These are phyloP conservation scores for Malthinus seriepunctatus DNA, from an alignment of 2,888 invertebrate species.

Conservation along the genomic window DNA sequence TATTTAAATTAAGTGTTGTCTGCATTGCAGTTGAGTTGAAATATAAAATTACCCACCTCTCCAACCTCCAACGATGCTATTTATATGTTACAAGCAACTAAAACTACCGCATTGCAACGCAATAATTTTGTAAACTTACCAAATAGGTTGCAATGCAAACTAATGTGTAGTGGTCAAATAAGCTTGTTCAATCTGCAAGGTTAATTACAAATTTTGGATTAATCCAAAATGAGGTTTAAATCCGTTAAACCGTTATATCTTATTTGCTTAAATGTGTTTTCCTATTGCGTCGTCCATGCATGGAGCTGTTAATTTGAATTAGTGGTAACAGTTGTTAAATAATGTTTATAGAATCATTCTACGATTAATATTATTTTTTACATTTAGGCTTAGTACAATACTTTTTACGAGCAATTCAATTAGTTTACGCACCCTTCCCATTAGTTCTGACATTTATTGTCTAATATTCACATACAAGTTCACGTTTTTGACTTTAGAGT, in stretches of 20 bases:
- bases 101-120: constrained; percentile 7
- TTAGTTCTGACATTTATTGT: too few relatives aligned
- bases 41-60: constrained; percentile 4
- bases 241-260: background rate
- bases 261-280: too few relatives aligned
- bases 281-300: too few relatives aligned
- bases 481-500: too few relatives aligned
- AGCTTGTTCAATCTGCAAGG: constrained; percentile 17
- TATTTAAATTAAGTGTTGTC: constrained; percentile 4
- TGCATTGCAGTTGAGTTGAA: constrained; percentile 5
- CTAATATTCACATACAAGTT: too few relatives aligned
- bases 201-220: constrained; percentile 16
- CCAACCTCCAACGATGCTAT: background rate
- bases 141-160: constrained; percentile 5
- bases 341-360: too few relatives aligned
- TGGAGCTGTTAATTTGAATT: too few relatives aligned
- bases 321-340: too few relatives aligned
- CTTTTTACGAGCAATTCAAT: too few relatives aligned
- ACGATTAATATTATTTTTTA: too few relatives aligned
- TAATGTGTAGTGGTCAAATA: constrained; percentile 17
- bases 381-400: too few relatives aligned
- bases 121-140: constrained; percentile 8
- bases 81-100: constrained; percentile 2
- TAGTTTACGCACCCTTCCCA: too few relatives aligned
- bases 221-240: constrained; percentile 4